phyloP scores from a whole-genome alignment of 2,113 vertebrate species.

The Chionodraco myersi region DNA sequence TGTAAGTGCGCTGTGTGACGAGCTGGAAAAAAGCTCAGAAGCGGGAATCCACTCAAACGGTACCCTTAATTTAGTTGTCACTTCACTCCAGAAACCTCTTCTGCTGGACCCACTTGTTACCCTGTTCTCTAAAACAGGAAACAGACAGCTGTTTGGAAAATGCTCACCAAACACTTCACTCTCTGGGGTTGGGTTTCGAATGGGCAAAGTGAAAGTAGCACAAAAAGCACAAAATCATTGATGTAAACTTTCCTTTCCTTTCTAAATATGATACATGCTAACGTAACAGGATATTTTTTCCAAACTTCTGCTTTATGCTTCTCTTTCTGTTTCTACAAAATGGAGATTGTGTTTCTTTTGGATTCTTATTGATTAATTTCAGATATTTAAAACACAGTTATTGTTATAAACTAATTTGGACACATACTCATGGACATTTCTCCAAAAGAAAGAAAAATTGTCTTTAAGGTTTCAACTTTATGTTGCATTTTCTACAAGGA shows the following conservation, averaged over 20 bases:
- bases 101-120: slow-evolving; percentile 26
- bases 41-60: slow-evolving; percentile 53
- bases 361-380: not conserved
- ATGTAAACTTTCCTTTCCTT: not conserved
- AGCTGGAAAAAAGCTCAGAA: slow-evolving; percentile 27
- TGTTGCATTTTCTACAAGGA: slow-evolving; percentile 16
- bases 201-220: too few relatives aligned
- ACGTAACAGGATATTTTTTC: too few relatives aligned
- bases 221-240: too few relatives aligned
- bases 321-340: too few relatives aligned
- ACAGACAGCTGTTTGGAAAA: slow-evolving; percentile 37
- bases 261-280: not conserved
- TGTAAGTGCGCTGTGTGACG: slow-evolving; percentile 11
- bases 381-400: not conserved
- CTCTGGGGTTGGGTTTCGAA: not conserved
- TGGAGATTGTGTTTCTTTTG: not conserved
- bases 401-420: not conserved
- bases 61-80: slow-evolving; percentile 56
- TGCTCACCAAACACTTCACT: not conserved
- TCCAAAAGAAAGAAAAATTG: not conserved
- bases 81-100: slow-evolving; percentile 27
- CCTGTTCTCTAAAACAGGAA: slow-evolving; percentile 42
- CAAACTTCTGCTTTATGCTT: too few relatives aligned
- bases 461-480: not conserved
- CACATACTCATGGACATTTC: not conserved